phyloP scores from a whole-genome alignment of 2,888 invertebrate genomes.

The Thera obeliscata region DNA sequence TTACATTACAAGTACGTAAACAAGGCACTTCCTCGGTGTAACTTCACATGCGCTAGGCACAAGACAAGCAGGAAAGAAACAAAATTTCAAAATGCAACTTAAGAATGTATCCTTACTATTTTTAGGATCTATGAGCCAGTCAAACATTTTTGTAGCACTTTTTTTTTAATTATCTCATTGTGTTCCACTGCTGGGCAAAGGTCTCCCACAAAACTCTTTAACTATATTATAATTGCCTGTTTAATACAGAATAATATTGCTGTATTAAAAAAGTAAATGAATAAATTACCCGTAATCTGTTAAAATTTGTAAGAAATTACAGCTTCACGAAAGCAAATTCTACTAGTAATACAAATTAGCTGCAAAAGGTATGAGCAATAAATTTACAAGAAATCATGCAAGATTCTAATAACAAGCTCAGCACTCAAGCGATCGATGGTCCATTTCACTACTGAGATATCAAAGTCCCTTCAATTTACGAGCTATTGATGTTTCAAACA shows the following conservation, averaged over 20 bases:
- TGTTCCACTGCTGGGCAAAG: too few relatives aligned
- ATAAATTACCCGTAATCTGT: too few relatives aligned
- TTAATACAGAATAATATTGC: too few relatives aligned
- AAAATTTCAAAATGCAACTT: not conserved
- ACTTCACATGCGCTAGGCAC: slow-evolving; percentile 12
- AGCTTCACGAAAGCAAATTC: too few relatives aligned
- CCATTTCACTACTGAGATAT: slow-evolving; percentile 51
- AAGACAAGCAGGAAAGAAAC: slow-evolving; percentile 5
- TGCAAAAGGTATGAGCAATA: slow-evolving; percentile 9
- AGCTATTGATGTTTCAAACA: slow-evolving; percentile 47
- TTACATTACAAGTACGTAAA: slow-evolving; percentile 55
- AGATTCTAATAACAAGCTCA: too few relatives aligned
- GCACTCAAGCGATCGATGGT: slow-evolving; percentile 43
- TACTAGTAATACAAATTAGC: not conserved
- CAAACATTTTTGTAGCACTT: too few relatives aligned
- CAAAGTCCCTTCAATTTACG: slow-evolving; percentile 56
- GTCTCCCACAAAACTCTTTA: too few relatives aligned
- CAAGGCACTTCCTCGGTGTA: slow-evolving; percentile 29
- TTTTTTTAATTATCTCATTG: too few relatives aligned
- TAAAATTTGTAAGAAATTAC: too few relatives aligned
- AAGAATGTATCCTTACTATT: not conserved
- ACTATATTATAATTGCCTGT: too few relatives aligned
- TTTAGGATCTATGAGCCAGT: not conserved
- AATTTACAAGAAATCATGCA: slow-evolving; percentile 5
- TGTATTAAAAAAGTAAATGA: too few relatives aligned